Base-by-base conservation (phyloP, 2,113 vertebrate genomes). In the Oreotrochilus melanogaster region DNA sequence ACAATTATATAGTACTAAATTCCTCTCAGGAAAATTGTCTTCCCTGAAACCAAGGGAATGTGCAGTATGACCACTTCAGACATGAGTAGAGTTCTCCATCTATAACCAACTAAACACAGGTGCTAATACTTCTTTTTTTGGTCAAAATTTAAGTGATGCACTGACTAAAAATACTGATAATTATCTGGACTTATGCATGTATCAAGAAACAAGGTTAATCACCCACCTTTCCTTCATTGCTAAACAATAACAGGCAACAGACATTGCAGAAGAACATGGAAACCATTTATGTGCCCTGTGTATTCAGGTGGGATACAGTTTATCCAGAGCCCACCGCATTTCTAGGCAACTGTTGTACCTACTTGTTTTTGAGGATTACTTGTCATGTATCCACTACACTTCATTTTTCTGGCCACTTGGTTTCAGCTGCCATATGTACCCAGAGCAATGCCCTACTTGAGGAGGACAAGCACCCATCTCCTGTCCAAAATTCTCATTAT, bases 11-110 rank as follows among this genome's bases (percentile, higher is more conserved):
- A 3, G 7, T 53, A 79, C 30, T 65, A 69, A 86, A 90, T 48
- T 76, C 28, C 30, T 78, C 67, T 39, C 23, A 72, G 58, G n/a
- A 65, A 76, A 93, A 79, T 35, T 56, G 14, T 24, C 87, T 85
- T 76, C 58, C 11, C 53, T 57, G 45, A 16, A 93, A 48, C 69
- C 12, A 43, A 69, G 17, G 64, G 82, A 94, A 87, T 48, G 43
- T 15, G 18, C 8, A 85, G 15, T 60, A 51, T 18, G 6, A 7
- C 27, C 16, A 64, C 48, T 71, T 71, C 31, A 53, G 43, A 47
- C 17, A 3, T 7, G 71, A 75, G 8, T 50, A n/a, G 28, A 43
- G 22, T 27, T 78, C 57, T 89, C 57, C 39, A 1, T 62, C 45
- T 78, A 9, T 74, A 22, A 23, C 47, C 61, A 71, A 30, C 12